A percentile compares a stretch with the other conserved stretches of the same genome.
Evolutionary conservation across 2,113 vertebrate species (phyloP).

Genomic region (Regulus satrapa): DNA sequence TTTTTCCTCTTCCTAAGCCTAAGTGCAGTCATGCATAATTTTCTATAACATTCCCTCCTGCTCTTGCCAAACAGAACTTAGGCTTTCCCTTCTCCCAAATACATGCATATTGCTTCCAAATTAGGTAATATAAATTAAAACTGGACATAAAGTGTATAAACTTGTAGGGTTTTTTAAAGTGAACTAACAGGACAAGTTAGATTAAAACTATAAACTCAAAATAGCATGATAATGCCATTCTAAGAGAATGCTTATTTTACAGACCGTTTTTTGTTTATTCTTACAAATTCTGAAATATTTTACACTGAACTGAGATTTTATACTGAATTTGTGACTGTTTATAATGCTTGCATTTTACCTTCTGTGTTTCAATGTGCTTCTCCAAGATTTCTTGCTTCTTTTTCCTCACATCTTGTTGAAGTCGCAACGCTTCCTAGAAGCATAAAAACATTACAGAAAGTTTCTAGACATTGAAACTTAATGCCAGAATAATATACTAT

Average conservation of each 20-base stretch:
- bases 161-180: neutral
- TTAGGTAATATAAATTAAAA: neutral
- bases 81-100: neutral
- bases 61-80: neutral
- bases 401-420: constrained; percentile 95
- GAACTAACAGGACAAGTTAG: neutral
- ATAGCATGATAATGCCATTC: neutral
- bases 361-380: constrained; percentile 98
- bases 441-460: constrained; percentile 8
- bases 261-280: neutral
- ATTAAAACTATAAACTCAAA: neutral
- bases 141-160: neutral
- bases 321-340: neutral
- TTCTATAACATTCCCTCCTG: neutral
- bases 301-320: neutral
- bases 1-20: neutral
- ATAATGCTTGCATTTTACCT: constrained; percentile 75
- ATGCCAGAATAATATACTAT: neutral
- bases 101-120: neutral
- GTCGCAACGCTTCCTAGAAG: constrained; percentile 86
- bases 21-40: neutral
- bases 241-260: neutral
- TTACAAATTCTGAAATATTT: neutral
- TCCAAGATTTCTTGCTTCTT: constrained; percentile 98
- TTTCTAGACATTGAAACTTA: constrained; percentile 12